Evolutionary conservation across 2,888 invertebrate genomes (phyloP).

Genomic region (Saturnia japonica): DNA sequence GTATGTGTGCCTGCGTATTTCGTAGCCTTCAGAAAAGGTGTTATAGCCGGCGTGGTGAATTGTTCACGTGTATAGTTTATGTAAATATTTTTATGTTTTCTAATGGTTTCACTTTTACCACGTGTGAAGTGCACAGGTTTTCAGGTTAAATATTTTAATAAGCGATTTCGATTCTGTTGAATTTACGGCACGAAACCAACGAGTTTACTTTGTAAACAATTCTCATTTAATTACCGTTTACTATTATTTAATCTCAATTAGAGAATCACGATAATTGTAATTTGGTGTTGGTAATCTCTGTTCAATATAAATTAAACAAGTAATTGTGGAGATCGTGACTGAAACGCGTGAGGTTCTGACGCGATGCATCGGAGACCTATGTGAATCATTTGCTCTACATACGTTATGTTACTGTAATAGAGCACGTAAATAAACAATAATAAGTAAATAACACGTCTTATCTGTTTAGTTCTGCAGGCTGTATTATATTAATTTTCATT

Average conservation of each 20-base stretch:
- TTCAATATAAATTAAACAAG: background rate
- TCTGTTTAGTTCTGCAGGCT: constrained; percentile 6
- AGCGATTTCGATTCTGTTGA: no score
- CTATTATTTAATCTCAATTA: constrained; percentile 3
- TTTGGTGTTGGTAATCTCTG: background rate
- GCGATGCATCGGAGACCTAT: constrained; percentile 11
- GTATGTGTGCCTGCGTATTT: no score
- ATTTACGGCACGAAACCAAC: background rate
- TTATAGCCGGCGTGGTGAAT: no score
- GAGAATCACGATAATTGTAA: constrained; percentile 2
- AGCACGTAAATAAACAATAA: constrained; percentile 27
- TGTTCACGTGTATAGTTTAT: no score
- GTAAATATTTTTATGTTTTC: no score
- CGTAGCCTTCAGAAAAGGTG: no score
- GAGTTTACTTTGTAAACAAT: background rate
- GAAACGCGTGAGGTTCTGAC: constrained; percentile 24
- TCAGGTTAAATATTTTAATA: no score
- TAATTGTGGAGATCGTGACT: constrained; percentile 19
- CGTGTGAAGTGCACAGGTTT: no score
- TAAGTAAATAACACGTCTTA: constrained; percentile 24
- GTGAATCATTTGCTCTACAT: constrained; percentile 25
- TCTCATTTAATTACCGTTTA: background rate
- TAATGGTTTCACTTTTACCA: no score
- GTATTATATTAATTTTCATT: background rate
- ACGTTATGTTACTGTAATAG: constrained; percentile 29